Evolutionary conservation across 1,140 invertebrate species (phyloP), one percentile per base, ranked within the genome.

Genomic region (Papilio machaon): DNA sequence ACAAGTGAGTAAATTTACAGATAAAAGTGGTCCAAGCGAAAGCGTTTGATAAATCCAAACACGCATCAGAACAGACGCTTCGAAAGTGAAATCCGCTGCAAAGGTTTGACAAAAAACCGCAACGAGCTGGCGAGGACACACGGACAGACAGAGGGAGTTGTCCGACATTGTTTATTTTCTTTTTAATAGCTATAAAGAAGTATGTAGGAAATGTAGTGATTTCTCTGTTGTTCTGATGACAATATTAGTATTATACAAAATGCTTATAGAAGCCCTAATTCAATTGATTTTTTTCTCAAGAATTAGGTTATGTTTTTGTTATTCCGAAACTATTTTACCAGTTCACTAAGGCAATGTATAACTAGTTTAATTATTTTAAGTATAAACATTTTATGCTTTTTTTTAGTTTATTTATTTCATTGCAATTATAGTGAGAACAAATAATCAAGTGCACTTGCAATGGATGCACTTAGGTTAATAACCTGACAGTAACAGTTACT

Each of bases 1-100:
- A 30, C 23, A 30, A 30, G 23, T 30, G 23, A 30, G 23, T 30
- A 30, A 30, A 30, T 30, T 30, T 70, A 73, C 1, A 73, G 23
- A 52, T 47, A 46, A 49, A 47, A 76, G 46, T 52, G 74, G 19
- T 49, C 74, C 74, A 76, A 49, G 74, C 74, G 74, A 76, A 76
- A 76, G 74, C 23, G 19, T 52, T 75, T 76, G 74, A 76, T 76
- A 76, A 73, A 52, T 49, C 74, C 74, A 23, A 19, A 49, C 73
- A 76, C 74, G 47, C 52, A 49, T 52, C 19, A 47, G 13, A 76
- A 73, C 10, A 76, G 46, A 76, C 74, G 46, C 19, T 23, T 52
- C 74, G 74, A 76, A 76, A 76, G 74, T 76, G 74, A 76, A 76
- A 76, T 75, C 73, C 43, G 74, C 46, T 19, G 43, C 74, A 52